Percentiles rank a stretch among this genome's conserved stretches.
phyloP scores from a whole-genome alignment of 2,797 vertebrate genomes.

The Syngnathus rostellatus region DNA sequence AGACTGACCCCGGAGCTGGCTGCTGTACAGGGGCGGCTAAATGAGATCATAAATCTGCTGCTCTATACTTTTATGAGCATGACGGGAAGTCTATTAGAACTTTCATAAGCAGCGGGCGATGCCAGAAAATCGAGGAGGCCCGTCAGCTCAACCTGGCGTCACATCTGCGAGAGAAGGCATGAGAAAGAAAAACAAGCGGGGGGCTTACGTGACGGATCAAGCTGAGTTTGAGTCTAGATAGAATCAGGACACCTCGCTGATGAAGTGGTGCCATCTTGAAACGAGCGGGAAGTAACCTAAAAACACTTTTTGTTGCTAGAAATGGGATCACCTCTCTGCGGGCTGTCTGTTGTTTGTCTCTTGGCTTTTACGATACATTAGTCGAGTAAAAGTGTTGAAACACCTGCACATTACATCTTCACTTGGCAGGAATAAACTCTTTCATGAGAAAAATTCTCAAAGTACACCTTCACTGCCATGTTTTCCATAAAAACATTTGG shows the following conservation, averaged over 20 bases:
- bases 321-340: neutral
- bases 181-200: conserved; percentile 10
- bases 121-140: conserved; percentile 23
- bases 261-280: neutral
- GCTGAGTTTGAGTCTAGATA: neutral
- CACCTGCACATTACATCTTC: neutral
- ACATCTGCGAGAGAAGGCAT: conserved; percentile 3
- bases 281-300: neutral
- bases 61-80: conserved; percentile 60
- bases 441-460: neutral
- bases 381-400: neutral
- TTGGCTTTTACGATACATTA: neutral
- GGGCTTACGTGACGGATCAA: neutral
- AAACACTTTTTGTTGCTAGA: neutral
- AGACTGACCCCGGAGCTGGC: conserved; percentile 47
- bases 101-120: conserved; percentile 57
- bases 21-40: conserved; percentile 59
- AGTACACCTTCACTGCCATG: too few species aligned
- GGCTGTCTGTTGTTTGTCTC: neutral
- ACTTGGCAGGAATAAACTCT: neutral
- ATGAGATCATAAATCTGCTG: conserved; percentile 71
- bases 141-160: conserved; percentile 16
- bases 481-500: neutral
- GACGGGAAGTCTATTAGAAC: conserved; percentile 71
- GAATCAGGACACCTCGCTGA: conserved; percentile 1